Percentiles rank a stretch among this genome's conserved stretches.
Conservation (phyloP, 2,113 vertebrate species). For the Gopherus evgoodei region DNA sequence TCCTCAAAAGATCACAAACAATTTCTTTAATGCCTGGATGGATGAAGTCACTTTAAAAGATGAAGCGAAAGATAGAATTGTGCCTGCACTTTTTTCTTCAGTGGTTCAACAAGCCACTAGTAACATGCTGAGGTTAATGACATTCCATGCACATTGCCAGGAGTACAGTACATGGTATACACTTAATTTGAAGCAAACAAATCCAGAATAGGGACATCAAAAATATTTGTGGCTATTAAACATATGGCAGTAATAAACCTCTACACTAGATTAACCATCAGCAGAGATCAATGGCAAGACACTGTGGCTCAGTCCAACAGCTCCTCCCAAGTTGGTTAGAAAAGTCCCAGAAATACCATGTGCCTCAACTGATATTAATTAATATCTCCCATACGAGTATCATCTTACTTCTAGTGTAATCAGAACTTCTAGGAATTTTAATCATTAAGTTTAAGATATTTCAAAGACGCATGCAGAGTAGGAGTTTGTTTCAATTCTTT, state of each 20-base stretch:
- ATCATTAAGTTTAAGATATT: not conserved
- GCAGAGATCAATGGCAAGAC: not conserved
- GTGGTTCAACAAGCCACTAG: not conserved
- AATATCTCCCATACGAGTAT: not conserved
- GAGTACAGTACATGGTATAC: not conserved
- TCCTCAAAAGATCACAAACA: not conserved
- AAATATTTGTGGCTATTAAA: not conserved
- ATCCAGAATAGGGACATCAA: conserved; percentile 52
- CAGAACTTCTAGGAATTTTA: conserved; percentile 15
- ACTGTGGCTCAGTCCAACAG: not conserved
- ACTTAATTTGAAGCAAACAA: conserved; percentile 1
- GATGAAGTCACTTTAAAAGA: not conserved
- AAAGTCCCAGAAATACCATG: not conserved
- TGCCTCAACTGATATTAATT: not conserved
- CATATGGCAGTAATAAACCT: not conserved
- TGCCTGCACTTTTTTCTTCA: not conserved
- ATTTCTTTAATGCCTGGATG: not conserved
- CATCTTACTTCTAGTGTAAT: not conserved
- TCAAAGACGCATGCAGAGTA: not conserved
- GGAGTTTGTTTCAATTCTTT: not conserved
- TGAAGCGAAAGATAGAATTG: not conserved
- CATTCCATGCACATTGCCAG: conserved; percentile 6
- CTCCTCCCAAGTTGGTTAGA: not conserved
- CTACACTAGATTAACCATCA: conserved; percentile 1
- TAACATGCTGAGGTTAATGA: not conserved